Evolutionary conservation across 2,113 vertebrate genomes (phyloP), one percentile per base, ranked within the genome.

Genomic region (Callionymus lyra): DNA sequence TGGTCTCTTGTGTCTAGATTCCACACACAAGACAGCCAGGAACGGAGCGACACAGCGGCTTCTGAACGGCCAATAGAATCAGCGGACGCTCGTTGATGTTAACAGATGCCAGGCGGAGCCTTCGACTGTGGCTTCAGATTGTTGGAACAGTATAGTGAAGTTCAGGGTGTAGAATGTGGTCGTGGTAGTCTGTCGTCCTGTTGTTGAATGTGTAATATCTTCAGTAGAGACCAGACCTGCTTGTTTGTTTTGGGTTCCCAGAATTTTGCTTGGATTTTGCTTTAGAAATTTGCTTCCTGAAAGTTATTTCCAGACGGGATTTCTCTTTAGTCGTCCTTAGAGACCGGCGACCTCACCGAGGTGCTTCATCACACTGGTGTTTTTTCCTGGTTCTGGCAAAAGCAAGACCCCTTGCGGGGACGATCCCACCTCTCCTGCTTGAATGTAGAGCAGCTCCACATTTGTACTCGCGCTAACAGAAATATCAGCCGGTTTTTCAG

Each of bases 401-500:
- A 65, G 67, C 65, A 53, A 68, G 72, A 51, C 55, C n/a, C n/a
- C n/a, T n/a, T n/a, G 43, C 53, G 50, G 49, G 64, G 68, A 49
- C 79, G 77, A 78, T 74, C 65, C 63, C 79, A 74, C 68, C 78
- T 82, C 82, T 51, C 39, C 69, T 58, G 68, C 79, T 53, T 83
- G 82, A 89, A 86, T 74, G 71, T 87, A 84, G 81, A 86, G 74
- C 74, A 82, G 73, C 64, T 61, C 53, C 59, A 42, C 73, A 71
- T 79, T 84, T 83, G 68, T 83, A 82, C 82, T 83, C 63, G 65
- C 39, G 65, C 58, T 89, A 87, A 86, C 79, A 47, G 54, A 68
- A 80, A 68, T 83, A 82, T 76, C 83, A 65, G 65, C 80, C 81
- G 79, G 83, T 88, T 89, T 27, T 94, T 90, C 63, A 87, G 79